These are phyloP conservation scores for Gephyroberyx darwinii DNA, from an alignment of 2,797 vertebrate genomes.

Conservation along the genomic window DNA sequence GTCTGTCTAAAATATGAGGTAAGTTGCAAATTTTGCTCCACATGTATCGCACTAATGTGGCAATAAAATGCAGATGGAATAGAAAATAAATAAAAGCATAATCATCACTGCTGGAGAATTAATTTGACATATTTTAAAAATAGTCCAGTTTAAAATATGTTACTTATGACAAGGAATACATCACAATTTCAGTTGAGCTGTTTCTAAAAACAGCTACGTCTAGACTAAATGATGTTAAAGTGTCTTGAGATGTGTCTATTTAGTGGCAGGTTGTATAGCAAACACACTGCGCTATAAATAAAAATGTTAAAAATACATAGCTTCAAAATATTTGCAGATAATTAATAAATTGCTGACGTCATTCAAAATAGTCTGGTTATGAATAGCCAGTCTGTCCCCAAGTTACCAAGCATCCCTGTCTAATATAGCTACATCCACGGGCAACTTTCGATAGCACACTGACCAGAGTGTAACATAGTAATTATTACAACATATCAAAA, in stretches of 20 bases:
- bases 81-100: no score
- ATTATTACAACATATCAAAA: not conserved
- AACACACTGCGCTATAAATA: slow-evolving; percentile 47
- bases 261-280: slow-evolving; percentile 4
- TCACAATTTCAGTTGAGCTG: slow-evolving; percentile 3
- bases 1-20: not conserved
- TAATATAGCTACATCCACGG: slow-evolving; percentile 62
- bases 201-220: not conserved
- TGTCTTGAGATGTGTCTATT: slow-evolving; percentile 26
- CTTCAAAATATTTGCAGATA: slow-evolving; percentile 53
- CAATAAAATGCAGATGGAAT: not conserved
- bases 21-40: not conserved
- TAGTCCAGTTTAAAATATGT: no score
- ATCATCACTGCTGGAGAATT: no score
- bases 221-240: slow-evolving; percentile 1
- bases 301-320: slow-evolving; percentile 55
- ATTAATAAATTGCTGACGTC: slow-evolving; percentile 72
- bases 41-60: not conserved
- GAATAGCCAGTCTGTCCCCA: slow-evolving; percentile 69
- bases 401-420: slow-evolving; percentile 72
- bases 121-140: no score
- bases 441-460: slow-evolving; percentile 40
- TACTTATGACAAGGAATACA: not conserved
- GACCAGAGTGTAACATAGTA: slow-evolving; percentile 12
- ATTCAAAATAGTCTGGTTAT: slow-evolving; percentile 66